Conservation (phyloP, 2,113 vertebrate species). For the Cyprinus carpio region DNA sequence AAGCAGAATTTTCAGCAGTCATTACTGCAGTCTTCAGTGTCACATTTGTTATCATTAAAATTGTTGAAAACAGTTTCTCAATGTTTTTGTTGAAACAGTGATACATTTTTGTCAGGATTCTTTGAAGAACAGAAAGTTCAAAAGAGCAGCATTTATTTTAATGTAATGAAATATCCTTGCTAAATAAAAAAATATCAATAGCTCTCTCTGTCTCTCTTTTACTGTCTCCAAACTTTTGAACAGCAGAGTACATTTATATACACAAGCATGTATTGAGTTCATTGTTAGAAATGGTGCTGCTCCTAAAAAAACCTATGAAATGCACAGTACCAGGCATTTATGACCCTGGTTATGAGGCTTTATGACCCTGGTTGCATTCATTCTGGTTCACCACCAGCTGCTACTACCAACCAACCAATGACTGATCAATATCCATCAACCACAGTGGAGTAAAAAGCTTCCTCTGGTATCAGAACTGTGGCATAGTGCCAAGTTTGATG, state of each 20-base stretch:
- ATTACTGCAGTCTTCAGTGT: neutral
- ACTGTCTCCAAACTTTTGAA: neutral
- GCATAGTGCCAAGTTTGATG: neutral
- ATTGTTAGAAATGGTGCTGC: neutral
- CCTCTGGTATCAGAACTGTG: conserved; percentile 23
- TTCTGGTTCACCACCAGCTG: neutral
- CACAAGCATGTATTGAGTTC: neutral
- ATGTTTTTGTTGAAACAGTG: neutral
- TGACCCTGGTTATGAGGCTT: neutral
- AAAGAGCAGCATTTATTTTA: neutral
- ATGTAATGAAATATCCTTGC: neutral
- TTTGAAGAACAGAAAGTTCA: neutral
- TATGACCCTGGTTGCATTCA: too few species aligned
- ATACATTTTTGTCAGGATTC: neutral
- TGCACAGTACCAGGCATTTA: neutral
- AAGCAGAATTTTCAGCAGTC: neutral
- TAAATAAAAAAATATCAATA: neutral
- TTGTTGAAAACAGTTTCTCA: neutral
- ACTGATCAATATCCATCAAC: conserved; percentile 3
- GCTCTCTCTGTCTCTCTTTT: neutral
- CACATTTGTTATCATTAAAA: neutral
- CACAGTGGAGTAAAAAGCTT: neutral
- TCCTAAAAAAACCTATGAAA: neutral
- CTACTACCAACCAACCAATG: neutral
- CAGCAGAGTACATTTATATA: neutral